Evolutionary conservation across 2,888 invertebrate genomes (phyloP), one percentile per base, ranked within the genome.

Genomic region (Papilio demoleus): DNA sequence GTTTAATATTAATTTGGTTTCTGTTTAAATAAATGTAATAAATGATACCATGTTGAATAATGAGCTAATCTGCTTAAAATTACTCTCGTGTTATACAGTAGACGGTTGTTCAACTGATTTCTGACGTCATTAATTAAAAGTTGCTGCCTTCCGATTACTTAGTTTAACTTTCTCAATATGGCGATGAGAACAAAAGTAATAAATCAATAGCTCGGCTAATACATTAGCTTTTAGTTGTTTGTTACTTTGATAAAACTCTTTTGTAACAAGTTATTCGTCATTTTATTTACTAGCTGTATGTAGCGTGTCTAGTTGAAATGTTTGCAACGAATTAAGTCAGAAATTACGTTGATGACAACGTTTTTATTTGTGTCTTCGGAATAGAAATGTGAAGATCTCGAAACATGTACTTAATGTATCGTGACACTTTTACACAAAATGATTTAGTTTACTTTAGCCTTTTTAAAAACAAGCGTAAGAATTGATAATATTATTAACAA

Each of bases 121-220:
- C 9, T 31, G 6, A n/a, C 9, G 27, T 9, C 27, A 56, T 56
- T 56, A 31, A 56, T 31, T 17, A 56, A 56, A 56, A 56, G 9
- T 53, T 56, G 31, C 12, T 56, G 31, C 27, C 17, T 56, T 56
- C 31, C 53, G 31, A 56, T 56, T 31, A 31, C 53, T 53, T 53
- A 27, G 27, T 31, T 31, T 6, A 27, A 53, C 53, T 56, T 56
- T 56, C 50, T 17, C 31, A 56, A 56, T 31, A 31, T 11, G 53
- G 24, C 31, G 53, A 56, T 17, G 31, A 31, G 53, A 56, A 56
- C 53, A 56, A 31, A 56, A 56, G 31, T 27, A n/a, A 56, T 56
- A 31, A 56, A 56, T 56, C 53, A 56, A 31, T 53, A 53, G 17
- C 27, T 56, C 17, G 31, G n/a, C 31, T 27, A 56, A 56, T 56